These are phyloP conservation scores for Carcinoscorpius rotundicauda DNA, from an alignment of 1,140 invertebrate species.

Conservation along the genomic window DNA sequence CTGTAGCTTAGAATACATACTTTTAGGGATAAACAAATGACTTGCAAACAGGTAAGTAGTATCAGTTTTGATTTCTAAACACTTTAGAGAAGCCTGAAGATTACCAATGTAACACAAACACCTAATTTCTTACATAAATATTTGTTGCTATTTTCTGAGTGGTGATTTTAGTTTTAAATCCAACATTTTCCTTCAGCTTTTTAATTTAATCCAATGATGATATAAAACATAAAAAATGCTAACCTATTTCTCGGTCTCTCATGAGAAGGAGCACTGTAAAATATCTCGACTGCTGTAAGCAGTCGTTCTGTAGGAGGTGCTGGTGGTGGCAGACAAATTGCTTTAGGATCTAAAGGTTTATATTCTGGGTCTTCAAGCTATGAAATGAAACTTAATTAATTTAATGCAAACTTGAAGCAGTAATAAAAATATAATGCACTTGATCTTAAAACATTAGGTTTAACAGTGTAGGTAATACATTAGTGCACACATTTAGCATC, in stretches of 20 bases:
- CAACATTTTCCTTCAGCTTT: too few relatives aligned
- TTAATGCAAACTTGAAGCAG: too few relatives aligned
- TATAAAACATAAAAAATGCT: slow-evolving; percentile 23
- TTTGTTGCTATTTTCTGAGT: too few relatives aligned
- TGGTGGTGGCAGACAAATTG: slow-evolving; percentile 80
- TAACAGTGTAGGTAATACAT: too few relatives aligned
- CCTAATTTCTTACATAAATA: too few relatives aligned
- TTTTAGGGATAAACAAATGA: too few relatives aligned
- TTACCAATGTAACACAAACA: neutral
- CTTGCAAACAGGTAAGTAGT: neutral
- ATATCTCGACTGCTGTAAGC: slow-evolving; percentile 83
- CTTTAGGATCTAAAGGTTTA: slow-evolving; percentile 73
- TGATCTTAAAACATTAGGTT: too few relatives aligned
- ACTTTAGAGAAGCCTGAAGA: neutral
- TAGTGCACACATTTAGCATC: too few relatives aligned
- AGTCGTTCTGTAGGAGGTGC: slow-evolving; percentile 83
- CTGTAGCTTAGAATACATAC: too few relatives aligned
- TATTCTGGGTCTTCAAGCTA: slow-evolving; percentile 82
- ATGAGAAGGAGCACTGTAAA: slow-evolving; percentile 84
- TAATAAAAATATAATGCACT: too few relatives aligned
- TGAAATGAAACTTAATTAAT: slow-evolving; percentile 21
- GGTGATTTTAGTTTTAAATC: too few relatives aligned
- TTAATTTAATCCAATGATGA: too few relatives aligned
- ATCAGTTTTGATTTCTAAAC: neutral
- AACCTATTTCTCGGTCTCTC: slow-evolving; percentile 87